Evolutionary conservation across 2,113 vertebrate genomes (phyloP).

Genomic region (Notechis scutatus): DNA sequence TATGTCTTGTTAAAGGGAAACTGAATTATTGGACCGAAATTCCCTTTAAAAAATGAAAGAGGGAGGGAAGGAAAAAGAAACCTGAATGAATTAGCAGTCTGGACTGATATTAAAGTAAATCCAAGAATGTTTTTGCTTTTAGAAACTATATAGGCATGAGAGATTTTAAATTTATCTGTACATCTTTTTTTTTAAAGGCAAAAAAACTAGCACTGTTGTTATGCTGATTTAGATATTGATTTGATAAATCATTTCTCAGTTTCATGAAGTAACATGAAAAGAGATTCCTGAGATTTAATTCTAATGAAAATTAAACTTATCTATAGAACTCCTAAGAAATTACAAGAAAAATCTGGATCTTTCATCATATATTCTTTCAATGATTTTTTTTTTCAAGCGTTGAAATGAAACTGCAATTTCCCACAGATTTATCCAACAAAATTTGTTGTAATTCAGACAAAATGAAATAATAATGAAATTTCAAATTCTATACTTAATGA

Average conservation of each 20-base stretch:
- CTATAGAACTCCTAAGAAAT: background rate
- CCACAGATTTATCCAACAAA: background rate
- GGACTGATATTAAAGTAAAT: background rate
- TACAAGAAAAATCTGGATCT: background rate
- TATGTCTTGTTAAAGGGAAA: background rate
- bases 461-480: background rate
- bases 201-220: background rate
- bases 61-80: background rate
- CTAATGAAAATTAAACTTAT: background rate
- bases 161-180: background rate
- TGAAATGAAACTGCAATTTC: background rate
- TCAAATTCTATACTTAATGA: background rate
- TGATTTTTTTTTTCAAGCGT: background rate
- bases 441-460: background rate
- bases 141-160: constrained; percentile 6
- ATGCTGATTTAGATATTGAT: background rate
- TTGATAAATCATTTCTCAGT: background rate
- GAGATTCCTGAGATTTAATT: background rate
- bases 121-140: constrained; percentile 34
- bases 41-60: background rate
- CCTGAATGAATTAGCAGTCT: background rate
- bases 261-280: background rate
- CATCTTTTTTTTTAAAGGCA: background rate
- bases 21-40: background rate
- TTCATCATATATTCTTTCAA: background rate